Percentiles rank a stretch among this genome's conserved stretches.
These are phyloP conservation scores for Pantelozetes paolii DNA, from an alignment of 2,888 invertebrate genomes.

Conservation along the genomic window DNA sequence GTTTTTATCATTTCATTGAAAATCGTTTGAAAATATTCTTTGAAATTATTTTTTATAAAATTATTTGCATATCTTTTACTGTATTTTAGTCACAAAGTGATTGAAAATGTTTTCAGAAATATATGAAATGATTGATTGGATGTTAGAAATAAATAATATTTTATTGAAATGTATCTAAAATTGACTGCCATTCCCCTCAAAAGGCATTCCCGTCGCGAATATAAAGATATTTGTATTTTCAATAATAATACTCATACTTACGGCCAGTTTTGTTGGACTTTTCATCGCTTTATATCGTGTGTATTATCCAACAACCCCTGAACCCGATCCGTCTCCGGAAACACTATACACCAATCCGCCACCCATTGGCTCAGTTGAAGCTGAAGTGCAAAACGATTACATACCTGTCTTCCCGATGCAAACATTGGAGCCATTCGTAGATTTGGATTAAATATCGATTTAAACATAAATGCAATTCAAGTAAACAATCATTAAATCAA, in stretches of 20 bases:
- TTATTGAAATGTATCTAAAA: neutral
- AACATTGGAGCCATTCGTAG: constrained; percentile 41
- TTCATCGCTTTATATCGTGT: constrained; percentile 33
- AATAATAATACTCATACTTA: constrained; percentile 33
- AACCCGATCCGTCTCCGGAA: constrained; percentile 33
- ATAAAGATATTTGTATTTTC: constrained; percentile 33
- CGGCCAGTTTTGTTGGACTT: constrained; percentile 39
- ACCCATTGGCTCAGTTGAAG: constrained; percentile 42
- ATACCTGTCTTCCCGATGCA: constrained; percentile 43
- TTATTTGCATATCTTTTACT: no score
- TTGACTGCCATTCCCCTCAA: neutral
- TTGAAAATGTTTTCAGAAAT: no score
- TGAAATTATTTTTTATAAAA: no score
- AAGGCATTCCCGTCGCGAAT: constrained; percentile 34
- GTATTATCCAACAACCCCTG: constrained; percentile 26
- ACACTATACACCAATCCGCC: constrained; percentile 38
- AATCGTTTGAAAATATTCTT: no score
- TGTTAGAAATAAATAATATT: no score
- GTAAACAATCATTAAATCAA: no score
- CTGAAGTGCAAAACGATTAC: constrained; percentile 44
- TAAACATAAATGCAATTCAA: no score
- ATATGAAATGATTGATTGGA: no score
- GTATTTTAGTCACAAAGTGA: no score
- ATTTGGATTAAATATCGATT: constrained; percentile 38
- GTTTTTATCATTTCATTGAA: no score